Evolutionary conservation across 64 coral and sea anemone genomes (phyloP).

Genomic region (Montipora efflorescens): DNA sequence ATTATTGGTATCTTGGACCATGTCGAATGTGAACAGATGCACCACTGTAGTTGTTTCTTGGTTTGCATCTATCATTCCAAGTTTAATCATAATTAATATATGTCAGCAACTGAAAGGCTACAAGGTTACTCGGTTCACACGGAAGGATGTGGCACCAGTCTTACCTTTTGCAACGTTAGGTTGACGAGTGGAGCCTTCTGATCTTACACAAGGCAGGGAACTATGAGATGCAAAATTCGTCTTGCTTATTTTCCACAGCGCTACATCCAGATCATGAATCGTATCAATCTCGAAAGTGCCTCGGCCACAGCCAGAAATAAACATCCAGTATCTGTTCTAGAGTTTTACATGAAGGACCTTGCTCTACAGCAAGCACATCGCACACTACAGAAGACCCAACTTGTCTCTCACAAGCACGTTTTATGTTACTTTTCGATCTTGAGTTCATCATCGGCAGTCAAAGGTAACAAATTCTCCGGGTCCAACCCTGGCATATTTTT

Average conservation of each 20-base stretch:
- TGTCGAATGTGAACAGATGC: slow-evolving; percentile 61
- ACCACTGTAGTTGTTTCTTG: slow-evolving; percentile 51
- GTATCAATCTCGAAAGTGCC: too few relatives aligned
- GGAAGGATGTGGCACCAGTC: too few relatives aligned
- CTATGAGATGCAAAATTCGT: too few relatives aligned
- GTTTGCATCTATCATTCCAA: slow-evolving; percentile 37
- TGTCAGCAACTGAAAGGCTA: slow-evolving; percentile 69
- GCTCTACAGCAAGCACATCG: slow-evolving; percentile 59
- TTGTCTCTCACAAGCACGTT: background rate
- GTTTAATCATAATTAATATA: slow-evolving; percentile 53
- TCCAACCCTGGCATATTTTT: slow-evolving; percentile 28
- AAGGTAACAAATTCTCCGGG: slow-evolving; percentile 32
- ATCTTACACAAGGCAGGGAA: too few relatives aligned
- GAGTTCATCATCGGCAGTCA: slow-evolving; percentile 17
- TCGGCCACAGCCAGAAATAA: background rate
- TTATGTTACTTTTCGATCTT: too few relatives aligned
- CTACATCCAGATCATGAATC: too few relatives aligned
- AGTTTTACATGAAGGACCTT: slow-evolving; percentile 3
- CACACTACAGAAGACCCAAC: slow-evolving; percentile 7
- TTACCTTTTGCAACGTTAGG: too few relatives aligned
- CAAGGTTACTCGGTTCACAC: too few relatives aligned
- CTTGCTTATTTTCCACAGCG: too few relatives aligned
- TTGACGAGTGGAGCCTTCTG: too few relatives aligned
- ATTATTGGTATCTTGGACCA: slow-evolving; percentile 60
- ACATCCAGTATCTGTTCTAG: too few relatives aligned